Conservation (phyloP, 2,888 invertebrate species). For the Thelaira solivaga region DNA sequence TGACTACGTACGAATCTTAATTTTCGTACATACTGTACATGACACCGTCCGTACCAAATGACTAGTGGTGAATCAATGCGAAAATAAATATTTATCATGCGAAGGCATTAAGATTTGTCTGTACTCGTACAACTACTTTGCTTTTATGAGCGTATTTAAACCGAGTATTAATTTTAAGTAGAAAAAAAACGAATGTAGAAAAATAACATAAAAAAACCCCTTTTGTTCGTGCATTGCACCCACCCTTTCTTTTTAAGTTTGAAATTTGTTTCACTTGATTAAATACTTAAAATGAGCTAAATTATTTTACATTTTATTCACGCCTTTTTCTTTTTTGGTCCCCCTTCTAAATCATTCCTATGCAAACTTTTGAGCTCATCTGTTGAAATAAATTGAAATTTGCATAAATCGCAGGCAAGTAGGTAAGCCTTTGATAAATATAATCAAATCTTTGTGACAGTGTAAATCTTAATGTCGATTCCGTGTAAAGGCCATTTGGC, state of each 20-base stretch:
- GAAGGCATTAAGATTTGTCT: not conserved
- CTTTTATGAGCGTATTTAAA: not conserved
- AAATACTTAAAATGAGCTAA: constrained; percentile 39
- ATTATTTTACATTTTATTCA: constrained; percentile 39
- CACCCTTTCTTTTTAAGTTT: constrained; percentile 45
- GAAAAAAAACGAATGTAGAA: not conserved
- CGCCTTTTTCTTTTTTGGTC: constrained; percentile 25
- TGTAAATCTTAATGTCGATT: too few relatives aligned
- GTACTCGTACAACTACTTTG: not conserved
- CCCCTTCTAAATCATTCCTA: not conserved
- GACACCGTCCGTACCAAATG: not conserved
- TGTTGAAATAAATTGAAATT: constrained; percentile 35
- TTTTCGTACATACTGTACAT: constrained; percentile 34
- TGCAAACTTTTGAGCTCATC: constrained; percentile 36
- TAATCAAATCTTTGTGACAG: constrained; percentile 47
- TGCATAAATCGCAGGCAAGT: constrained; percentile 31
- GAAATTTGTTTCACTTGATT: constrained; percentile 50
- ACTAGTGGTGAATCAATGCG: not conserved
- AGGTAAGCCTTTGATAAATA: constrained; percentile 51
- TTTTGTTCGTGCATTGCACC: constrained; percentile 22
- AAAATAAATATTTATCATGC: not conserved
- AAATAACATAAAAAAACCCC: constrained; percentile 7
- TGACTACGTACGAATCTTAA: constrained; percentile 9
- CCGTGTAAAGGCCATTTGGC: too few relatives aligned
- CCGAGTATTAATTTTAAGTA: constrained; percentile 8